These are phyloP conservation scores for Hippocampus guttulatus DNA, from an alignment of 2,113 vertebrate species.

Conservation along the genomic window DNA sequence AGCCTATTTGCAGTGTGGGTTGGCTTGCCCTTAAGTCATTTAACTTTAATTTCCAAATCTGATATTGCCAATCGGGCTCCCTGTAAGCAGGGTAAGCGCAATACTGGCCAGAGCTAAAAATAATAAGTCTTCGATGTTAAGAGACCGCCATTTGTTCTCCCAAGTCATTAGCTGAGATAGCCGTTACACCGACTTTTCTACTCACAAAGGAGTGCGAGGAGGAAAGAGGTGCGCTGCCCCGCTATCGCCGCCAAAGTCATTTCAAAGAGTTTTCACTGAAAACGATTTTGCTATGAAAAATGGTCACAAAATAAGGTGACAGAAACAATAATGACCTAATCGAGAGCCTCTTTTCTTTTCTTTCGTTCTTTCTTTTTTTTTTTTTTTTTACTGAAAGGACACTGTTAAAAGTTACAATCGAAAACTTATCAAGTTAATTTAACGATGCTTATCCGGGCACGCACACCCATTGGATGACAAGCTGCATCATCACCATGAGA, in stretches of 20 bases:
- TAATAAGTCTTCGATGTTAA: constrained; percentile 80
- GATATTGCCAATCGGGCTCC: constrained; percentile 74
- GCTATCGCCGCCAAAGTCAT: constrained; percentile 74
- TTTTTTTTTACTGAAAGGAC: neutral
- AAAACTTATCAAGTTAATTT: constrained; percentile 56
- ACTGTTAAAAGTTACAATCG: constrained; percentile 26
- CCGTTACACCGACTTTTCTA: constrained; percentile 72
- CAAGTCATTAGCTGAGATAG: constrained; percentile 80
- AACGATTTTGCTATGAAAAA: constrained; percentile 33
- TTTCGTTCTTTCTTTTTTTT: neutral
- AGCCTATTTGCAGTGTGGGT: constrained; percentile 75
- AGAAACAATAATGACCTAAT: constrained; percentile 4
- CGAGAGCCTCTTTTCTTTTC: neutral
- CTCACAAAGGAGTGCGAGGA: constrained; percentile 60
- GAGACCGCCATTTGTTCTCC: constrained; percentile 79
- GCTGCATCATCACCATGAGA: constrained; percentile 53
- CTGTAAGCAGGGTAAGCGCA: constrained; percentile 76
- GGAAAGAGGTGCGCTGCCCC: constrained; percentile 53
- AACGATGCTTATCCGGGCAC: constrained; percentile 52
- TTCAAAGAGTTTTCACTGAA: constrained; percentile 66
- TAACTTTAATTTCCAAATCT: constrained; percentile 79
- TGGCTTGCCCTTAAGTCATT: constrained; percentile 79
- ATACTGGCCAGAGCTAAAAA: constrained; percentile 78
- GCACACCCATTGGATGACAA: constrained; percentile 56
- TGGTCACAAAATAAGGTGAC: constrained; percentile 4